Base-by-base conservation (phyloP, 2,888 invertebrate genomes). In the Leucozona laternaria region DNA sequence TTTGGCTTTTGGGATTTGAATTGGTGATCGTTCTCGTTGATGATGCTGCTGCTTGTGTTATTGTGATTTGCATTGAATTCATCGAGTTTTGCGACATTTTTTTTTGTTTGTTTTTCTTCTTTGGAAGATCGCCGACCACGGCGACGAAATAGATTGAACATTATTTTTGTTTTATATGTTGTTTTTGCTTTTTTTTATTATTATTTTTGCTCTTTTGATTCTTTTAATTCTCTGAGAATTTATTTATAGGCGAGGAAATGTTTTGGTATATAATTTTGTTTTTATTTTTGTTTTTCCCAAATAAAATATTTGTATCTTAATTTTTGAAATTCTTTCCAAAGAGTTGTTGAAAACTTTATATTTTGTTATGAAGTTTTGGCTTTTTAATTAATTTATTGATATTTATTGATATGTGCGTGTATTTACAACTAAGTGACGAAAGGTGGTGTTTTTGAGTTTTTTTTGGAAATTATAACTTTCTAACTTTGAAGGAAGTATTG, bases 141-240 rank as follows among this genome's bases (percentile, higher is more conserved):
- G 55, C 85, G 85, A 78, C 85, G 85, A 70, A 85, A 80, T 40
- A 85, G 53, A 57, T 66, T 73, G 53, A 86, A 86, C 86, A 86
- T 86, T 73, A 31, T 78, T 68, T 64, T 40, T 50, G 7, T 34
- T 68, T 68, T 48, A 2, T 48, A 4, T 68, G 62, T n/a, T n/a
- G 43, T 15, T 48, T 55, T 17, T 10, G 40, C 4, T 48, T 66
- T 57, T 66, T 60, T 60, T 60, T 40, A 22, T 66, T 22, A 28
- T 57, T 22, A 34, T 62, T 79, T 25, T n/a, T 53, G 15, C 43
- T 75, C 57, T 58, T 58, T 55, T 70, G 40, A 53, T 68, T 72
- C 37, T 58, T 45, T 72, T 40, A 40, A 75, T 66, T 81, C 57
- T 78, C 77, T 71, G 50, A 11, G 43, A 81, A 75, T 81, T 86